Conservation (phyloP, 2,113 vertebrate species). For the Eleginops maclovinus region DNA sequence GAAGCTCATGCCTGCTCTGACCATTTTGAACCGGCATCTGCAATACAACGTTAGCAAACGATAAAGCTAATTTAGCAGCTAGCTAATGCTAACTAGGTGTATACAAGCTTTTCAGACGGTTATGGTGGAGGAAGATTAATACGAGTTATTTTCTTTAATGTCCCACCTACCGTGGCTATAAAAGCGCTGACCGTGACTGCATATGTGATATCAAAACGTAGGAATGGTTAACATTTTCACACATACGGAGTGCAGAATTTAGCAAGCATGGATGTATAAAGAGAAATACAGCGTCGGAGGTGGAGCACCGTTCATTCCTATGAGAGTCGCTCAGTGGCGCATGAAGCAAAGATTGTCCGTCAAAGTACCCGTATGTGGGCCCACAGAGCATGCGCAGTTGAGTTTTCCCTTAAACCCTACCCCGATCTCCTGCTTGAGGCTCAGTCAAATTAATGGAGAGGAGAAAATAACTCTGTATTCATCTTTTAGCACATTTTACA, state of each 20-base stretch:
- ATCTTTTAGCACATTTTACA: too few relatives aligned
- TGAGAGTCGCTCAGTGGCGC: too few relatives aligned
- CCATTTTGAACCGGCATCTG: background rate
- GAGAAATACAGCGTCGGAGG: too few relatives aligned
- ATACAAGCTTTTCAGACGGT: background rate
- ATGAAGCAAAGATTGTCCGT: too few relatives aligned
- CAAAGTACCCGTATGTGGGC: too few relatives aligned
- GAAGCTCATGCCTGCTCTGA: background rate
- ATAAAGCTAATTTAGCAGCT: slow-evolving; percentile 31
- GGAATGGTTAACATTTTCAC: background rate
- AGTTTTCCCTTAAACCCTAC: too few relatives aligned
- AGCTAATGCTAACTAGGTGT: slow-evolving; percentile 57
- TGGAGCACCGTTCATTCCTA: too few relatives aligned
- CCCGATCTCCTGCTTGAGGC: too few relatives aligned
- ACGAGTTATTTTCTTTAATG: background rate
- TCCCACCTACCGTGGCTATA: slow-evolving; percentile 46
- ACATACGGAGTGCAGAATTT: background rate
- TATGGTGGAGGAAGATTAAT: background rate
- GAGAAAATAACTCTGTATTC: too few relatives aligned
- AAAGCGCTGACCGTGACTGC: background rate
- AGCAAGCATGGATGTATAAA: background rate
- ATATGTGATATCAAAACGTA: background rate
- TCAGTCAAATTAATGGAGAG: too few relatives aligned
- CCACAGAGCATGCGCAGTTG: too few relatives aligned
- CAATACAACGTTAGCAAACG: slow-evolving; percentile 13